A percentile compares a stretch with the other conserved stretches of the same genome.
phyloP scores from a whole-genome alignment of 2,888 invertebrate species.

The Andrena bicolor region DNA sequence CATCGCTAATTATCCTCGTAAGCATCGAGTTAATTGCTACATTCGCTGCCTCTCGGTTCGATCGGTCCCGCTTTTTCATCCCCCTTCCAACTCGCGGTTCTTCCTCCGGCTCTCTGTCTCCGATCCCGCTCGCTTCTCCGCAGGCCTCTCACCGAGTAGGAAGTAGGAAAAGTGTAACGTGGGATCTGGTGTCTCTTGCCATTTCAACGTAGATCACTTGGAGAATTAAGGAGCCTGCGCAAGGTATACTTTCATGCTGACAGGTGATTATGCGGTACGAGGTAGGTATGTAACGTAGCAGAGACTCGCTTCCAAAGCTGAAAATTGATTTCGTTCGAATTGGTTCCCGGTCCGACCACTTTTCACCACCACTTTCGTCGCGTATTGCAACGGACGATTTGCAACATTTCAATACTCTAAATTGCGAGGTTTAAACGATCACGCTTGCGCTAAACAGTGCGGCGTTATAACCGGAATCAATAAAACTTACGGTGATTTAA shows the following conservation, averaged over 20 bases:
- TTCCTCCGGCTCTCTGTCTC: background rate
- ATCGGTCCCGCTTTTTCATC: constrained; percentile 63
- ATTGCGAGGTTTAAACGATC: no score
- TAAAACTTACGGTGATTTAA: constrained; percentile 30
- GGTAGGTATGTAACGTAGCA: background rate
- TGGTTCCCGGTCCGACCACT: background rate
- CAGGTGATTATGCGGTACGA: constrained; percentile 8
- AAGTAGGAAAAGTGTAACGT: constrained; percentile 78
- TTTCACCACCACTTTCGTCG: background rate
- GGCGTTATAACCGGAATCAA: constrained; percentile 5
- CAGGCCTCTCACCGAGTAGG: constrained; percentile 50
- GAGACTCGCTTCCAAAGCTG: background rate
- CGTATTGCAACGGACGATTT: no score
- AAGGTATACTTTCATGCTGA: constrained; percentile 16
- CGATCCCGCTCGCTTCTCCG: constrained; percentile 29
- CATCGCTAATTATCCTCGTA: constrained; percentile 83
- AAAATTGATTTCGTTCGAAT: background rate
- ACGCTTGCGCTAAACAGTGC: background rate
- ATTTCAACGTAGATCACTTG: constrained; percentile 39
- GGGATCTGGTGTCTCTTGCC: constrained; percentile 73
- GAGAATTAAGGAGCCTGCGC: background rate
- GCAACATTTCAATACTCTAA: background rate
- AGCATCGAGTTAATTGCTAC: constrained; percentile 83
- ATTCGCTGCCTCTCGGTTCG: constrained; percentile 67
- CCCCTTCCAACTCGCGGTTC: constrained; percentile 30